Evolutionary conservation across 2,113 vertebrate genomes (phyloP), one percentile per base, ranked within the genome.

Genomic region (Herpetotheres cachinnans): DNA sequence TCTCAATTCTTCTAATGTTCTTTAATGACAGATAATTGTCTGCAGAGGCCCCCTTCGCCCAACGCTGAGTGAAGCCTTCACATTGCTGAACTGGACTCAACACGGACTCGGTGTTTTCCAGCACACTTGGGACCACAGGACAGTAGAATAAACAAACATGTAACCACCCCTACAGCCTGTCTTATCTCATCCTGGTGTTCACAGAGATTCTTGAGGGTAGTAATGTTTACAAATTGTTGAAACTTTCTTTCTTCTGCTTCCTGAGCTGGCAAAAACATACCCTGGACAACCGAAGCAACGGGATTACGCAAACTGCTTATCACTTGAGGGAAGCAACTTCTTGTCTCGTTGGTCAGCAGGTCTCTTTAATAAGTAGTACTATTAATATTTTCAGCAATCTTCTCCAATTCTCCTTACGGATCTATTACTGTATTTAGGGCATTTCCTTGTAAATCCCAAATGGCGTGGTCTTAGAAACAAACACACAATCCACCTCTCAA

Each of bases 181-280:
- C 98, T 99, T 99, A 99, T 99, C 98, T 99, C 97, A 93, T 85
- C 95, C 73, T 94, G 96, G 95, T 84, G 98, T 98, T 98, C 98
- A 94, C 96, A 97, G 97, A 95, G 98, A 98, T 97, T 97, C 97
- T 97, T 95, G 88, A 96, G 94, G 97, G 97, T 98, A 97, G 98
- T 93, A 98, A 96, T 99, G 98, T 99, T 99, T 99, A 99, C 96
- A 97, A 96, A 98, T 84, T 81, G 98, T 97, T 98, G 98, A 99
- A 99, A 99, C 98, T 98, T 99, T 98, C 99, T 99, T 99, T 99
- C 99, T 97, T 98, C 98, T 97, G 96, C 97, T 98, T 98, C 98
- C 98, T 98, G 97, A 97, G 96, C 97, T 98, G 97, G 98, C 98
- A 98, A 98, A 99, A 98, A 98, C 93, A 98, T 93, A 98, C 98